Evolutionary conservation across 30 jellyfish, hydroid and myxozoan species (phyloP).

Genomic region (Hydractinia symbiolongicarpus): DNA sequence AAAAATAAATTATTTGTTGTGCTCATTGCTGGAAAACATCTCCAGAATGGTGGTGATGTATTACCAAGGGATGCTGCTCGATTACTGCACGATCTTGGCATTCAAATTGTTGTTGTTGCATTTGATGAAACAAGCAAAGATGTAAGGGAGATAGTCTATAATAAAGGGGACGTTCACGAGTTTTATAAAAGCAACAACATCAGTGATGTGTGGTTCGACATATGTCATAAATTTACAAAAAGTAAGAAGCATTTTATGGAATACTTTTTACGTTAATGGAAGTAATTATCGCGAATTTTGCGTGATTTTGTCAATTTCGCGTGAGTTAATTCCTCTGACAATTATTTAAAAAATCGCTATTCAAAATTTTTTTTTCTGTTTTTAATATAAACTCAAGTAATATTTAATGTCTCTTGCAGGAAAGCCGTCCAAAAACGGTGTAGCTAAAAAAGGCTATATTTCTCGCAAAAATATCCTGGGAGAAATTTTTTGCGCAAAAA

Average conservation of each 20-base stretch:
- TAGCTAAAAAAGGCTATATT: too few relatives aligned
- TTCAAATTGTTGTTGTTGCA: slow-evolving; percentile 38
- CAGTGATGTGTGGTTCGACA: background rate
- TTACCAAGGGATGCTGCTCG: slow-evolving; percentile 47
- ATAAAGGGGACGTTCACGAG: slow-evolving; percentile 5
- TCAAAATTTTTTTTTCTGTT: too few relatives aligned
- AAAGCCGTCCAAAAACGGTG: too few relatives aligned
- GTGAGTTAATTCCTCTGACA: too few relatives aligned
- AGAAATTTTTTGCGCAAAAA: background rate
- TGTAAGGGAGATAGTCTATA: slow-evolving; percentile 1
- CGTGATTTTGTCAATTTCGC: too few relatives aligned
- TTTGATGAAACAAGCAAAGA: background rate
- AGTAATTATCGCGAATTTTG: too few relatives aligned
- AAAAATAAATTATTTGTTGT: slow-evolving; percentile 12
- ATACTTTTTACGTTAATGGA: too few relatives aligned
- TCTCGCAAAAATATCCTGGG: background rate
- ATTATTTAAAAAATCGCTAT: too few relatives aligned
- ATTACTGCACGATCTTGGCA: slow-evolving; percentile 40
- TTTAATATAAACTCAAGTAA: too few relatives aligned
- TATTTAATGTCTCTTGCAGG: too few relatives aligned
- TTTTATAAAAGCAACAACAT: background rate
- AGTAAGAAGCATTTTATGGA: too few relatives aligned
- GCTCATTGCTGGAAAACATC: slow-evolving; percentile 37
- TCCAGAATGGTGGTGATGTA: background rate
- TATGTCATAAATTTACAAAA: too few relatives aligned